Evolutionary conservation across 2,888 invertebrate genomes (phyloP).

Genomic region (Pollenia angustigena): DNA sequence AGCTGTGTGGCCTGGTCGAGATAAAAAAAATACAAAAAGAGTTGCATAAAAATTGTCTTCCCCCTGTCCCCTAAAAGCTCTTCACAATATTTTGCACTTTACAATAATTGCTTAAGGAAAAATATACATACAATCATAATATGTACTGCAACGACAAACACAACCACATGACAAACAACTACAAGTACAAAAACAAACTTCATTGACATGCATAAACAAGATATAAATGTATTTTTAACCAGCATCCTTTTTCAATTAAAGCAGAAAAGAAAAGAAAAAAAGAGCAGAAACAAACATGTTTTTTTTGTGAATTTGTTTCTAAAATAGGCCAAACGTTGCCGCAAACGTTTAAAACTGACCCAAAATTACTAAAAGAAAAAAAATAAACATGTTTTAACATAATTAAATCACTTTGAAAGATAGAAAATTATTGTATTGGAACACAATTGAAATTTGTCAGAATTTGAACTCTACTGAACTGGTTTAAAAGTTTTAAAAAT

Average conservation of each 20-base stretch:
- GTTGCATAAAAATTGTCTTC: not conserved
- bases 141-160: not conserved
- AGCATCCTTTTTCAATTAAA: slow-evolving; percentile 32
- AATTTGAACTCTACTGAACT: too few species aligned
- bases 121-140: not conserved
- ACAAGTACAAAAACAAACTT: not conserved
- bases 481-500: too few species aligned
- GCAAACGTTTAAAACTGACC: not conserved
- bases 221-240: slow-evolving; percentile 8
- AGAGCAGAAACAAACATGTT: slow-evolving; percentile 19
- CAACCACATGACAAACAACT: slow-evolving; percentile 1
- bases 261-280: slow-evolving; percentile 1
- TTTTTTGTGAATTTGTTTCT: slow-evolving; percentile 7
- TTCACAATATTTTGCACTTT: slow-evolving; percentile 32
- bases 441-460: too few species aligned
- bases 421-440: too few species aligned
- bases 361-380: not conserved
- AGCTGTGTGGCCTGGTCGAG: not conserved
- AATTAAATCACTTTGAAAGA: too few species aligned
- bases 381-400: not conserved
- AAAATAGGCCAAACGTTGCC: not conserved
- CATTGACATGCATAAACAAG: not conserved
- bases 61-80: not conserved
- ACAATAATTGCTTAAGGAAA: slow-evolving; percentile 48
- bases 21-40: slow-evolving; percentile 8